Evolutionary conservation across 1,140 invertebrate species (phyloP).

Genomic region (Cydia splendana): DNA sequence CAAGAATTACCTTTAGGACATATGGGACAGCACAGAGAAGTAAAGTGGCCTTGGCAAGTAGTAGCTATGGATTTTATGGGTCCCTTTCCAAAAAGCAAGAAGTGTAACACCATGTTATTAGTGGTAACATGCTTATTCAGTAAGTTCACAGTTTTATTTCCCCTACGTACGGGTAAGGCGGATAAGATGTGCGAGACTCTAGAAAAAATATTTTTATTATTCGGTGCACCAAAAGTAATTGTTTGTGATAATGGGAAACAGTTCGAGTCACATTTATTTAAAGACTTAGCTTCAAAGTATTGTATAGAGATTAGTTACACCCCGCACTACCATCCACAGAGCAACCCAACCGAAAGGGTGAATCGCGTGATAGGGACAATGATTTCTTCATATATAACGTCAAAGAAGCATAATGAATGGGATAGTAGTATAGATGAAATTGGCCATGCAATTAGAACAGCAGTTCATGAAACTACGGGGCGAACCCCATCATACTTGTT

Average conservation of each 20-base stretch:
- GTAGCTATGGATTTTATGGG: too few species aligned
- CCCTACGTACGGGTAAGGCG: too few species aligned
- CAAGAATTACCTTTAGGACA: too few species aligned
- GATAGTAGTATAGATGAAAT: slow-evolving; percentile 13
- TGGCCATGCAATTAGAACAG: slow-evolving; percentile 19
- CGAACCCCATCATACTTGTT: slow-evolving; percentile 25
- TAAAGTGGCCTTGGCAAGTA: too few species aligned
- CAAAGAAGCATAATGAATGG: slow-evolving; percentile 28
- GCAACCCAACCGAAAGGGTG: slow-evolving; percentile 17
- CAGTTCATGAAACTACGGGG: slow-evolving; percentile 27
- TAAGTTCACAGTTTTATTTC: too few species aligned
- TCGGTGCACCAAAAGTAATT: slow-evolving; percentile 37
- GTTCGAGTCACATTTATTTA: slow-evolving; percentile 44
- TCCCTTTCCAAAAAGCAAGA: too few species aligned
- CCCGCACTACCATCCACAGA: background rate
- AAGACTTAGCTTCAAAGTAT: slow-evolving; percentile 32
- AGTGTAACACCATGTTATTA: too few species aligned
- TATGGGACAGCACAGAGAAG: too few species aligned
- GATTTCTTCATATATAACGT: slow-evolving; percentile 15
- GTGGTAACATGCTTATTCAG: too few species aligned
- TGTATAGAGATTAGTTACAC: background rate
- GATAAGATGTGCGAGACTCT: background rate
- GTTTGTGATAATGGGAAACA: slow-evolving; percentile 45
- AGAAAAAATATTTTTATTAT: slow-evolving; percentile 37
- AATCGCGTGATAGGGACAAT: slow-evolving; percentile 23